These are phyloP conservation scores for Lithosia quadra DNA, from an alignment of 2,888 invertebrate species.

Conservation along the genomic window DNA sequence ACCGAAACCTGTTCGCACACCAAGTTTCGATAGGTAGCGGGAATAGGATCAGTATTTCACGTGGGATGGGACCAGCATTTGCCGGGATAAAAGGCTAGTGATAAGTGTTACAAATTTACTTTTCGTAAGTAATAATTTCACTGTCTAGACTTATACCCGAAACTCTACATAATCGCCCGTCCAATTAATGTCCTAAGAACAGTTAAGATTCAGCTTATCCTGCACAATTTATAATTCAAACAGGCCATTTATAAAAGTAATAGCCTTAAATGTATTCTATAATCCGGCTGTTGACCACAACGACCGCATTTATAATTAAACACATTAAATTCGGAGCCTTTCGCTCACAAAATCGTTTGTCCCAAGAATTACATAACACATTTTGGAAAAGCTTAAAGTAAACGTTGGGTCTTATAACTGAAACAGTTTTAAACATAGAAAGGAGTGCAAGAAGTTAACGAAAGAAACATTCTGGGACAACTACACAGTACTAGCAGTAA, in stretches of 20 bases:
- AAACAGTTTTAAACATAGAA: neutral
- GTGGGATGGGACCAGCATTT: too few species aligned
- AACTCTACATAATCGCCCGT: neutral
- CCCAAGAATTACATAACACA: neutral
- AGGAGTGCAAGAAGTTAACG: neutral
- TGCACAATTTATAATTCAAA: slow-evolving; percentile 3
- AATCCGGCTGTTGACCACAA: neutral
- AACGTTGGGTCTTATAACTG: neutral
- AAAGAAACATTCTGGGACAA: neutral
- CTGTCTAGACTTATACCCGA: neutral
- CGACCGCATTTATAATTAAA: slow-evolving; percentile 13
- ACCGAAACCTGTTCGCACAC: too few species aligned
- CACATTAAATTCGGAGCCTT: slow-evolving; percentile 1
- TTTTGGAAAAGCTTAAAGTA: neutral
- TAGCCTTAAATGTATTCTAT: slow-evolving; percentile 4
- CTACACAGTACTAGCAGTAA: neutral
- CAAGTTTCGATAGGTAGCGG: too few species aligned
- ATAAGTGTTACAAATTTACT: neutral
- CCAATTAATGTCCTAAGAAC: slow-evolving; percentile 1
- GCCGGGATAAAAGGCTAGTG: neutral
- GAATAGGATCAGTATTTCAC: too few species aligned
- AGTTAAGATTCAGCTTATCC: neutral
- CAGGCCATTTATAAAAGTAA: slow-evolving; percentile 7
- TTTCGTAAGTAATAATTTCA: neutral
- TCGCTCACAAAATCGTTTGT: neutral